Conservation (phyloP, 2,888 invertebrate genomes). For the Volucella bombylans region DNA sequence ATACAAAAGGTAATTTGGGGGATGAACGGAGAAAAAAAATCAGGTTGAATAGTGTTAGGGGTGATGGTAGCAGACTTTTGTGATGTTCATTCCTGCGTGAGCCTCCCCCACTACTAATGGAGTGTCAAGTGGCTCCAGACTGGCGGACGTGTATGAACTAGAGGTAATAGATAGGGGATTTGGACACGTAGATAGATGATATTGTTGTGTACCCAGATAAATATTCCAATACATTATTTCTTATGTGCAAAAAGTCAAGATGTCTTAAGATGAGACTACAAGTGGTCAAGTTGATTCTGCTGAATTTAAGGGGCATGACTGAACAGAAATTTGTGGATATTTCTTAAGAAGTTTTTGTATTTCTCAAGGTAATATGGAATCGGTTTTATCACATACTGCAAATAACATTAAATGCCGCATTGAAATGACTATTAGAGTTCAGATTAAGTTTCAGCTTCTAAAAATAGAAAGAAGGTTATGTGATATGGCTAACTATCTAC, state of each 20-base stretch:
- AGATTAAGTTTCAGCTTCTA: no score
- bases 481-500: no score
- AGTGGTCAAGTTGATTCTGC: background rate
- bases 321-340: constrained; percentile 49
- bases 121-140: constrained; percentile 74
- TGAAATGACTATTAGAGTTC: no score
- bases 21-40: constrained; percentile 37
- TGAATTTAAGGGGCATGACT: constrained; percentile 35
- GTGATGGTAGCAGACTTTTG: constrained; percentile 38
- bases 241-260: constrained; percentile 34
- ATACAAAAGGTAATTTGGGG: constrained; percentile 69
- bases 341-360: background rate
- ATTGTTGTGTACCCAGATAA: constrained; percentile 53
- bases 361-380: no score
- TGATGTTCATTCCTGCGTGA: constrained; percentile 71
- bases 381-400: no score
- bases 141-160: constrained; percentile 72
- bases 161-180: constrained; percentile 71
- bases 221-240: constrained; percentile 31
- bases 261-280: constrained; percentile 10
- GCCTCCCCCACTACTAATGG: constrained; percentile 72
- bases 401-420: no score
- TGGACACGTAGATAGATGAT: constrained; percentile 74
- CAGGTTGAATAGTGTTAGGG: constrained; percentile 47
- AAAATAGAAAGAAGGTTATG: no score